These are phyloP conservation scores for Ochotona princeps DNA, from an alignment of 2,113 vertebrate genomes.

Conservation along the genomic window DNA sequence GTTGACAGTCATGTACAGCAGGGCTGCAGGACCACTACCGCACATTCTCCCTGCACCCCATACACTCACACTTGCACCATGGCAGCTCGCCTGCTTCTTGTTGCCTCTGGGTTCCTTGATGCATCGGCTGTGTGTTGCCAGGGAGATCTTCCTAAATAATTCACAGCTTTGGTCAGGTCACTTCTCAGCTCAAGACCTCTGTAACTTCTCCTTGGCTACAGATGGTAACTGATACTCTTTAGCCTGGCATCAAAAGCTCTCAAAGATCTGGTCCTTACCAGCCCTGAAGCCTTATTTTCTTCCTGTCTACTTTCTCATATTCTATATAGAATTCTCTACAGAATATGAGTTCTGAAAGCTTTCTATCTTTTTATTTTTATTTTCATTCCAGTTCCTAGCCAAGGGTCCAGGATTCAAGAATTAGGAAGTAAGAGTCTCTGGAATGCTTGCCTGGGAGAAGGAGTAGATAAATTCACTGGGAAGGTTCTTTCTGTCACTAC, in stretches of 20 bases:
- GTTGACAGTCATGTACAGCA: fast-evolving
- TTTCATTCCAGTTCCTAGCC: neutral
- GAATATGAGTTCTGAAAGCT: neutral
- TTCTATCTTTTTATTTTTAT: neutral
- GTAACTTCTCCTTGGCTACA: neutral
- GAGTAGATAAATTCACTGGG: neutral
- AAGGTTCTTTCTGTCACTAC: neutral
- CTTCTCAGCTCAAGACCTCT: conserved; percentile 45
- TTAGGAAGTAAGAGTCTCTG: neutral
- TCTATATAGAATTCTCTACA: neutral
- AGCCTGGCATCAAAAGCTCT: neutral
- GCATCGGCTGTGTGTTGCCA: neutral
- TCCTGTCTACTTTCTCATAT: neutral
- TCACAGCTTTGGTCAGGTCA: conserved; percentile 7
- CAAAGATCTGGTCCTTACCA: neutral
- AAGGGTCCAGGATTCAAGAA: neutral
- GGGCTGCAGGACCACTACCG: neutral
- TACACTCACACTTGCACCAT: neutral
- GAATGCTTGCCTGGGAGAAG: neutral
- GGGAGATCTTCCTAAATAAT: conserved; percentile 72
- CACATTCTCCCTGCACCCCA: neutral
- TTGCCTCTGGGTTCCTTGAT: neutral
- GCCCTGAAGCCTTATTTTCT: neutral
- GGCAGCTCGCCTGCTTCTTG: neutral
- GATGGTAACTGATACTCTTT: conserved; percentile 16